These are phyloP conservation scores for Caenorhabditis imperialis DNA, from an alignment of 2,888 invertebrate species.

Conservation along the genomic window DNA sequence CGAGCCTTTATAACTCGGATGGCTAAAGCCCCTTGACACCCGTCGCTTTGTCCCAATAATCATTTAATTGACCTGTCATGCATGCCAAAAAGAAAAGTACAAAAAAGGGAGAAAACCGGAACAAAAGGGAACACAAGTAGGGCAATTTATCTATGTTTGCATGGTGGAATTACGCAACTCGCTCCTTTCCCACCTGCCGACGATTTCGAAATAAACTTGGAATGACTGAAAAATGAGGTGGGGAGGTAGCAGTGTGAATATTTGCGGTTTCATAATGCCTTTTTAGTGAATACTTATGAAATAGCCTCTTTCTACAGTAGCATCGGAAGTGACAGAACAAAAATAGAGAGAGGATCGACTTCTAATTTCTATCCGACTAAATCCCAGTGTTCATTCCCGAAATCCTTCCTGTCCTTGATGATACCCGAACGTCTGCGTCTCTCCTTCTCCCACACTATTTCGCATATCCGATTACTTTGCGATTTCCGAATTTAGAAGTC, in stretches of 20 bases:
- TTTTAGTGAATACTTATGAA: too few relatives aligned
- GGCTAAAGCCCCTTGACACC: too few relatives aligned
- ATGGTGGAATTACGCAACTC: slow-evolving; percentile 33
- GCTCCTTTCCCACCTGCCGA: too few relatives aligned
- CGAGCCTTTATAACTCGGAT: too few relatives aligned
- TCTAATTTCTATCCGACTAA: slow-evolving; percentile 5
- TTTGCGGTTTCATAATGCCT: too few relatives aligned
- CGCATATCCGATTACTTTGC: slow-evolving; percentile 37
- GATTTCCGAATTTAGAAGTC: slow-evolving; percentile 6
- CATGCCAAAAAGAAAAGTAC: background rate
- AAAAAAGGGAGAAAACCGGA: slow-evolving; percentile 1
- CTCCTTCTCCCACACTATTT: slow-evolving; percentile 23
- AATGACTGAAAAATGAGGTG: too few relatives aligned
- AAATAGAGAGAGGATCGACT: too few relatives aligned
- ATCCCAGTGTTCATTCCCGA: slow-evolving; percentile 34
- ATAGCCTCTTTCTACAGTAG: too few relatives aligned
- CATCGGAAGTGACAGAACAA: too few relatives aligned
- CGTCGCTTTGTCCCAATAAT: background rate
- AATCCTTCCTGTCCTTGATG: slow-evolving; percentile 40
- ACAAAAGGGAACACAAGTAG: slow-evolving; percentile 17
- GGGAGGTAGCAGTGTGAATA: too few relatives aligned
- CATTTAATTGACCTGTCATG: slow-evolving; percentile 27
- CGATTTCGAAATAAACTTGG: slow-evolving; percentile 1
- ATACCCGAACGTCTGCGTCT: slow-evolving; percentile 32
- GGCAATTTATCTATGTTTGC: slow-evolving; percentile 28